Conservation (phyloP, 2,888 invertebrate species). For the Loripinus fragilis region DNA sequence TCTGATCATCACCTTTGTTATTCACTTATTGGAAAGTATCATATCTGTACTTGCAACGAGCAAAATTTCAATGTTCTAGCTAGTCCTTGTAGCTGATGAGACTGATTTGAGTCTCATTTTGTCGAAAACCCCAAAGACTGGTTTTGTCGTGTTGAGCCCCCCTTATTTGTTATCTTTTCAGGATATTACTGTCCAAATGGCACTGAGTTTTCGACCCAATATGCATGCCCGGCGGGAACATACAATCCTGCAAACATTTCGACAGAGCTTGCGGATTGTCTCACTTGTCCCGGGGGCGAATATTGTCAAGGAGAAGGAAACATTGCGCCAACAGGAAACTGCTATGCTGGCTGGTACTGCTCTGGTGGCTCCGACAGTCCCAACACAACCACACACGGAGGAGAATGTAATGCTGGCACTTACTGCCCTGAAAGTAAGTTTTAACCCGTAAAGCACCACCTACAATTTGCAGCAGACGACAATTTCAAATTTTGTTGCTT, state of each 20-base stretch:
- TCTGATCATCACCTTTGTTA: too few relatives aligned
- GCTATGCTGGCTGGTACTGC: slow-evolving; percentile 79
- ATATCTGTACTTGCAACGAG: too few relatives aligned
- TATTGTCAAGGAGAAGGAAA: slow-evolving; percentile 80
- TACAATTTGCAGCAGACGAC: too few relatives aligned
- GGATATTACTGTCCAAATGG: slow-evolving; percentile 80
- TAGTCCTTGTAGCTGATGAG: too few relatives aligned
- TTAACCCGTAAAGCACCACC: background rate
- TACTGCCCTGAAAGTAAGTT: slow-evolving; percentile 78
- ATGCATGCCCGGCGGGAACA: slow-evolving; percentile 77
- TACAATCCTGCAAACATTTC: slow-evolving; percentile 73
- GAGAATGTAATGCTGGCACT: slow-evolving; percentile 75
- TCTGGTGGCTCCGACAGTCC: slow-evolving; percentile 71
- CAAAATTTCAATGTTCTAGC: too few relatives aligned
- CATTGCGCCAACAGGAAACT: slow-evolving; percentile 75
- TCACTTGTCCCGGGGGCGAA: slow-evolving; percentile 76
- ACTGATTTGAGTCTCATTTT: too few relatives aligned
- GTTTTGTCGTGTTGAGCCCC: too few relatives aligned
- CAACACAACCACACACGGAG: slow-evolving; percentile 76
- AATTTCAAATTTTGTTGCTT: too few relatives aligned
- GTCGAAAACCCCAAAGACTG: too few relatives aligned
- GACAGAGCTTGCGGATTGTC: slow-evolving; percentile 68
- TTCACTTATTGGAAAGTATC: too few relatives aligned
- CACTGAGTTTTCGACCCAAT: slow-evolving; percentile 73
- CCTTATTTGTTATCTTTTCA: slow-evolving; percentile 33